These are phyloP conservation scores for Sphaeramia orbicularis DNA, from an alignment of 2,797 vertebrate genomes.

Conservation along the genomic window DNA sequence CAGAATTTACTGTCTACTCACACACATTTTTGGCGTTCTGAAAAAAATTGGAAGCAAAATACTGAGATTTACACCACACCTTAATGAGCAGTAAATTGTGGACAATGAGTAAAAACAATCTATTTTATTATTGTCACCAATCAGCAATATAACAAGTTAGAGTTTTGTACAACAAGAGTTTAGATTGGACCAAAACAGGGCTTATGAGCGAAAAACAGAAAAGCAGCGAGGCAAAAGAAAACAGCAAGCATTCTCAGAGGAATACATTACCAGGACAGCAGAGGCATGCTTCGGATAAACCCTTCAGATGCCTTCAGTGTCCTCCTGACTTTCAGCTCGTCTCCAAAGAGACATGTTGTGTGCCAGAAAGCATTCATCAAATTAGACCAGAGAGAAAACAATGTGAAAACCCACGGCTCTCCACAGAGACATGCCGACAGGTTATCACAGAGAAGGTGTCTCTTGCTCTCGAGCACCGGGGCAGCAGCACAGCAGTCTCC, in stretches of 20 bases:
- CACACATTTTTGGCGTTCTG: conserved; percentile 12
- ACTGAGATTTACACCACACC: conserved; percentile 23
- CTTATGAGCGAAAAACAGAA: conserved; percentile 28
- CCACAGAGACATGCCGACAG: conserved; percentile 77
- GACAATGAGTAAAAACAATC: conserved; percentile 23
- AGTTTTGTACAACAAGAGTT: conserved; percentile 45
- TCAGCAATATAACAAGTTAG: conserved; percentile 25
- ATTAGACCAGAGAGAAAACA: conserved; percentile 84
- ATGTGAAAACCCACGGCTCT: conserved; percentile 72
- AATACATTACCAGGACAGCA: conserved; percentile 78
- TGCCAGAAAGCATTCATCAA: conserved; percentile 87
- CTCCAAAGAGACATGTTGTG: conserved; percentile 83
- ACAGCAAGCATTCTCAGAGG: conserved; percentile 67
- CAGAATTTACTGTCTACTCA: conserved; percentile 16
- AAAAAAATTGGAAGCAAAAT: background rate
- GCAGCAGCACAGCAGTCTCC: conserved; percentile 57
- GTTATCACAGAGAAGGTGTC: conserved; percentile 83
- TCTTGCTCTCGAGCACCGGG: conserved; percentile 62
- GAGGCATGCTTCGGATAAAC: conserved; percentile 75
- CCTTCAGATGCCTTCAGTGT: conserved; percentile 85
- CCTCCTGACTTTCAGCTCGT: conserved; percentile 85
- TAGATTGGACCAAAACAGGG: conserved; percentile 41
- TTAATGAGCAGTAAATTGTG: conserved; percentile 34
- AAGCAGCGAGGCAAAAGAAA: conserved; percentile 56
- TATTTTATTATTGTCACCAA: conserved; percentile 34